Base-by-base conservation (phyloP, 2,797 vertebrate species). In the Myotis pilosus region DNA sequence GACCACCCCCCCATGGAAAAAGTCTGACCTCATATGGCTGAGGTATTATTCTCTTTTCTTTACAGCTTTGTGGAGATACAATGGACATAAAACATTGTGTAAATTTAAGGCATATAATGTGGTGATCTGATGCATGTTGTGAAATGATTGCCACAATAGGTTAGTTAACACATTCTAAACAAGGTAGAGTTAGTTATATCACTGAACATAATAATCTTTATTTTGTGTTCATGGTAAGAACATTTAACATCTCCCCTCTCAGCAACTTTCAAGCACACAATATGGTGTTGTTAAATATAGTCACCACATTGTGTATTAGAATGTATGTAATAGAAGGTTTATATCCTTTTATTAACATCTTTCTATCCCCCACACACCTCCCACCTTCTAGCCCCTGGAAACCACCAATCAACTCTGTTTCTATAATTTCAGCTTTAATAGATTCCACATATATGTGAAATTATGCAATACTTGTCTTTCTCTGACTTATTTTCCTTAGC, bases 1-100 rank as follows among this genome's bases (percentile, higher is more conserved):
- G 16, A 53, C 53, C 12, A 19, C 28, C 20, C 38, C 17, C 41
- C 1, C 0, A 0, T 15, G 16, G 16, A 28, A 2, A 36, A 25
- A 6, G 22, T 3, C 47, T 62, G 6, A 11, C 8, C 38, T 47
- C n/a, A 20, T 3, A 8, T 9, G 11, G 30, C 38, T 22, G n/a
- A 68, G 51, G 12, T 36, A 20, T 8, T 36, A 10, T 8, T 33
- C 36, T 28, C 13, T 53, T 23, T 66, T 33, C 16, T n/a, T 10
- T 22, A 53, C 11, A 15, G 2, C 8, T 92, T 57, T 23, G 47
- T 7, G 11, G 30, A 57, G 28, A 33, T 7, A n/a, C 13, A 38
- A 23, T 5, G 12, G 38, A 57, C 49, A 68, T 9, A 38, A 13
- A 57, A 7, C 2, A 0, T 17, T 22, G 2, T 47, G 38, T 17